phyloP scores from a whole-genome alignment of 2,888 invertebrate species.

The Siphonodentalium dalli region DNA sequence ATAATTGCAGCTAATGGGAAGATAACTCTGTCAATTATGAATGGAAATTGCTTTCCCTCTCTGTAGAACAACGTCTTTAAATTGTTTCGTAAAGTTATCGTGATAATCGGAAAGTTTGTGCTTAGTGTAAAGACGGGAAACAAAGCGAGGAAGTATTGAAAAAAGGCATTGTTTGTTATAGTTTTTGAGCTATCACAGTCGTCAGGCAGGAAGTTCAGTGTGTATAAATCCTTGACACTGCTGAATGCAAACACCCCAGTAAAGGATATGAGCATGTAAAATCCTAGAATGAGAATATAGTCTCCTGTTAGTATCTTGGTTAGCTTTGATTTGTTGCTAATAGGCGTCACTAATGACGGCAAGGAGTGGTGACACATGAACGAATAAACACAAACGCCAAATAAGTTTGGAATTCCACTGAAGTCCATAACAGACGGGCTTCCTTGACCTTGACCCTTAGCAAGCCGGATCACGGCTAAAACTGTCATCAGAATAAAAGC shows the following conservation, averaged over 20 bases:
- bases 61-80: constrained; percentile 71
- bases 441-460: constrained; percentile 73
- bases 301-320: constrained; percentile 76
- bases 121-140: constrained; percentile 96
- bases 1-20: constrained; percentile 84
- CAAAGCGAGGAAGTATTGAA: constrained; percentile 88
- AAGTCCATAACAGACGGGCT: constrained; percentile 75
- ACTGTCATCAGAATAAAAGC: constrained; percentile 80
- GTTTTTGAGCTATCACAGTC: constrained; percentile 45
- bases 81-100: constrained; percentile 93
- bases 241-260: constrained; percentile 72
- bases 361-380: constrained; percentile 99
- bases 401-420: constrained; percentile 82
- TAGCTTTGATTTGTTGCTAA: constrained; percentile 75
- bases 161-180: constrained; percentile 64
- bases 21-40: constrained; percentile 69
- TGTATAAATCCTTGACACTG: constrained; percentile 85
- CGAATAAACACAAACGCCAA: constrained; percentile 95
- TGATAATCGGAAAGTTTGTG: constrained; percentile 95
- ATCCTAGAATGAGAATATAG: constrained; percentile 82
- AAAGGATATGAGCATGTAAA: constrained; percentile 88
- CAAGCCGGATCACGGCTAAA: constrained; percentile 71
- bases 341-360: constrained; percentile 89
- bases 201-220: constrained; percentile 83
- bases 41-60: constrained; percentile 37